phyloP scores from a whole-genome alignment of 37 sponge, comb jelly and placozoan genomes.

The Axinella damicornis region DNA sequence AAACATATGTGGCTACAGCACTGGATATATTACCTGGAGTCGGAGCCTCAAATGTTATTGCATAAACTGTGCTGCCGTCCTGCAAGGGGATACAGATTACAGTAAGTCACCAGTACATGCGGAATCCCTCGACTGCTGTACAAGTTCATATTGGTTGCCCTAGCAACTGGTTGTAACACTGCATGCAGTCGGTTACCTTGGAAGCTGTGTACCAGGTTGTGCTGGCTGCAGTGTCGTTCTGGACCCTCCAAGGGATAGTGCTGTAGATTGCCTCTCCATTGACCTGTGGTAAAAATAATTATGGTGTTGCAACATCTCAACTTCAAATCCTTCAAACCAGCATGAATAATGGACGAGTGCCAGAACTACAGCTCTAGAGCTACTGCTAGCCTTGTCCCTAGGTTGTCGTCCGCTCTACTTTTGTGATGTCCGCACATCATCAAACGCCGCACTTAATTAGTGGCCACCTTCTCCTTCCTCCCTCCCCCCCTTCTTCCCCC shows the following conservation, averaged over 20 bases:
- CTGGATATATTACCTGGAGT: slow-evolving; percentile 48
- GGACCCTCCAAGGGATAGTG: slow-evolving; percentile 68
- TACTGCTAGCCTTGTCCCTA: no score
- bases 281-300: slow-evolving; percentile 50
- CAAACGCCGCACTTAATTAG: no score
- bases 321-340: not conserved
- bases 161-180: no score
- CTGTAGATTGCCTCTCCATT: slow-evolving; percentile 86
- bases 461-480: no score
- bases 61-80: slow-evolving; percentile 72
- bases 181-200: slow-evolving; percentile 30
- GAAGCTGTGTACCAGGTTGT: slow-evolving; percentile 76
- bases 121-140: no score
- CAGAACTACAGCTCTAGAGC: not conserved
- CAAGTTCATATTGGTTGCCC: no score
- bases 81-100: not conserved
- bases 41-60: slow-evolving; percentile 58
- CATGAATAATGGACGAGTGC: not conserved
- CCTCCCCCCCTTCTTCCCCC: no score
- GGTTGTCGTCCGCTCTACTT: no score
- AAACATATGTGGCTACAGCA: no score
- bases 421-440: no score
- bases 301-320: no score
- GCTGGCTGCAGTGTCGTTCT: slow-evolving; percentile 67
- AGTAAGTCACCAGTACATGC: no score